A percentile compares a stretch with the other conserved stretches of the same genome.
Evolutionary conservation across 2,113 vertebrate genomes (phyloP).

Genomic region (Harpagus bidentatus): DNA sequence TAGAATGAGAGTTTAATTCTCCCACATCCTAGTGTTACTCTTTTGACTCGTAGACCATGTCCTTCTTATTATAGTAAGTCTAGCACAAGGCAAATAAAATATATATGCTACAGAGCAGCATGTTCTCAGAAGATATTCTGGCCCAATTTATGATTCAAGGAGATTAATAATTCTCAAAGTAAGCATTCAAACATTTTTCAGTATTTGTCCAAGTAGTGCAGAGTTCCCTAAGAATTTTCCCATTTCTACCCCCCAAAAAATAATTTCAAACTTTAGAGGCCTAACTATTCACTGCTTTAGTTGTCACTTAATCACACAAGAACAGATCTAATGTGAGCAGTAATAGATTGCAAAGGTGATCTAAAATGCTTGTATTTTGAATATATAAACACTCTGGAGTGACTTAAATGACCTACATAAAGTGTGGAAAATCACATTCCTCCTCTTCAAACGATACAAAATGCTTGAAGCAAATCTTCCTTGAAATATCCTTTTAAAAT

Average conservation of each 20-base stretch:
- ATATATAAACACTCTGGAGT: neutral
- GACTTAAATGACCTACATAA: neutral
- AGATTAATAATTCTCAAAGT: neutral
- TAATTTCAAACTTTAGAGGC: neutral
- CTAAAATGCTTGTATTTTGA: neutral
- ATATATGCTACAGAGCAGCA: neutral
- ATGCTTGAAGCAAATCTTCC: neutral
- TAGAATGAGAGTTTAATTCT: neutral
- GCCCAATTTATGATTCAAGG: neutral
- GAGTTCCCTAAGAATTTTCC: neutral
- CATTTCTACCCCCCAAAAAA: neutral
- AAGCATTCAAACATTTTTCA: neutral
- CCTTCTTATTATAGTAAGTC: neutral
- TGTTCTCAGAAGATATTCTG: neutral
- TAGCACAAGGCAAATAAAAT: neutral
- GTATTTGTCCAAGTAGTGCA: neutral
- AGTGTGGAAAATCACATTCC: neutral
- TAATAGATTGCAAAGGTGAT: neutral
- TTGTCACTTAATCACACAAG: neutral
- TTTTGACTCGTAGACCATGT: neutral
- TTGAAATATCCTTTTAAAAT: constrained; percentile 19
- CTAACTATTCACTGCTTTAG: neutral
- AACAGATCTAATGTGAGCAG: neutral
- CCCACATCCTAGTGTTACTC: neutral
- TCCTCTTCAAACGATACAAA: neutral